Evolutionary conservation across 2,888 invertebrate genomes (phyloP), one percentile per base, ranked within the genome.

Genomic region (Drosophila anomalata): DNA sequence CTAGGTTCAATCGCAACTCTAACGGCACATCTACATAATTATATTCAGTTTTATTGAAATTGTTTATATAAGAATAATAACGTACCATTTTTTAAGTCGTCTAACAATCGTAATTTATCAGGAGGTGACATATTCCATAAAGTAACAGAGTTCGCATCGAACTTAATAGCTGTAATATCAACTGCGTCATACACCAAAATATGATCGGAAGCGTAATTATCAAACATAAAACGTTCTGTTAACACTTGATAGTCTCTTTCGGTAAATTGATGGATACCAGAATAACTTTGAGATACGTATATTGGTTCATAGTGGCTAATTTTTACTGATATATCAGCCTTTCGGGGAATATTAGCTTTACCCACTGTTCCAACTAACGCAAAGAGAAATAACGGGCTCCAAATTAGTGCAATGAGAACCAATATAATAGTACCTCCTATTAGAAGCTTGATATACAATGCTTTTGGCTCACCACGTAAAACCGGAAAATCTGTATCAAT

Each of bases 321-420:
- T 65, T 95, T 93, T 51, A 99, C 93, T 77, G 95, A 94, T 33
- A 98, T 93, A 0, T 96, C 95, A 26, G 97, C 95, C 83, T 97
- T 96, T 52, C 94, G 94, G 0, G 99, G 97, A 3, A 96, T 93
- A 91, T 98, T 98, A 0, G 97, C 94, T 82, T 95, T 93, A 1
- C 98, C 98, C 6, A 98, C 98, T 39, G 97, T 95, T 88, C 97
- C 96, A 3, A 97, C 96, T 44, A 98, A 94, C 0, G 99, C 98
- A 92, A 99, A 99, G 77, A 99, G 94, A 5, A 99, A 95, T 26
- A 99, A 93, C 0, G 99, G 99, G 92, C 98, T 98, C 98, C 98
- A 99, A 80, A 99, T 98, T 69, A 99, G 95, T 24, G 96, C 96
- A 63, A 99, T 96, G 73, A 99, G 95, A 72, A 96, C 92, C 12